A percentile compares a stretch with the other conserved stretches of the same genome.
phyloP scores from a whole-genome alignment of 2,113 vertebrate genomes.

The Oryzias curvinotus region DNA sequence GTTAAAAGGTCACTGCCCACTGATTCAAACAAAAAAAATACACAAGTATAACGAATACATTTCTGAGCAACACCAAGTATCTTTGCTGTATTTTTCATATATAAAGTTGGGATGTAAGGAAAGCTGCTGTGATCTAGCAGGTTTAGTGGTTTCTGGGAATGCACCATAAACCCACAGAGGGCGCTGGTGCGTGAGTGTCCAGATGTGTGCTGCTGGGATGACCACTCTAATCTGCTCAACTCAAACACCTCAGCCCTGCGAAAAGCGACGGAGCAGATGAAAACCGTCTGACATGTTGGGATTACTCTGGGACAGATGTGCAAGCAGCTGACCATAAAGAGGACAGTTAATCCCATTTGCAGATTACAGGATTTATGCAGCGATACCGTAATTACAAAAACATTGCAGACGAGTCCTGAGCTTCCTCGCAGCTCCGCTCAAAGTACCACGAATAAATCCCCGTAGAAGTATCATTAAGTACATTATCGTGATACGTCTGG shows the following conservation, averaged over 20 bases:
- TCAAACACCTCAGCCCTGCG: constrained; percentile 5
- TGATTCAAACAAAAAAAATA: too few species aligned
- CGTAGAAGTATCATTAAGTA: background rate
- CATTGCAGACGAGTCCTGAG: constrained; percentile 1
- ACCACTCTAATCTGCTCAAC: constrained; percentile 31
- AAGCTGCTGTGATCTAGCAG: too few species aligned
- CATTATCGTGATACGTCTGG: constrained; percentile 4
- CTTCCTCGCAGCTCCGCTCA: background rate
- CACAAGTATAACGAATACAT: too few species aligned
- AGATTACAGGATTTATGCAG: constrained; percentile 32
- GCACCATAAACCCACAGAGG: too few species aligned
- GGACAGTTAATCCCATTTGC: constrained; percentile 14
- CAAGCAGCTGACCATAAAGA: background rate
- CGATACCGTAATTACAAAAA: constrained; percentile 20
- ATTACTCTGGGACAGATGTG: constrained; percentile 27
- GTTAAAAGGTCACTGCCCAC: too few species aligned
- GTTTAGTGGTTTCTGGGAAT: too few species aligned
- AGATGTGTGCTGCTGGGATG: too few species aligned
- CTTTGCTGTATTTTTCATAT: too few species aligned
- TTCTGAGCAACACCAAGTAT: too few species aligned
- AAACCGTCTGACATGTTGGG: constrained; percentile 44
- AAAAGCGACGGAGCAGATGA: constrained; percentile 29
- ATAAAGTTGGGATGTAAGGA: too few species aligned
- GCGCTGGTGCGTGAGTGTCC: too few species aligned
- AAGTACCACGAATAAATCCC: constrained; percentile 13